Base-by-base conservation (phyloP, 1,140 invertebrate species). In the Acromyrmex heyeri region DNA sequence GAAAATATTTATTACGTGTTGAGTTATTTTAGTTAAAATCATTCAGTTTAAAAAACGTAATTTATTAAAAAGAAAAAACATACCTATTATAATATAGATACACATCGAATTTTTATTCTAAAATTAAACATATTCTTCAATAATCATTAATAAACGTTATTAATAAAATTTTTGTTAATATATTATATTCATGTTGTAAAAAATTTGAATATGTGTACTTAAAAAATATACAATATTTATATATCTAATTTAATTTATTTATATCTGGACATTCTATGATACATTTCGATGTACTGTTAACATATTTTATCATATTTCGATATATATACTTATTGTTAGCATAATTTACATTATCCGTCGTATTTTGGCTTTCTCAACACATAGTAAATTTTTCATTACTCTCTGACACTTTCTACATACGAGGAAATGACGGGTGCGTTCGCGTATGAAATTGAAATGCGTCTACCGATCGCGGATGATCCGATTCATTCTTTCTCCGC, bases 301-400 rank as follows among this genome's bases (percentile, higher is more conserved):
- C 3, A 44, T 44, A 65, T 44, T 44, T 50, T 50, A 16, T 14
- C 24, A 21, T 53, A 30, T 77, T 65, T n/a, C 6, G 38, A 44
- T 44, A 10, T 44, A 10, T 44, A 44, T 44, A 44, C 38, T 10
- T 30, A 27, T 18, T 38, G 5, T 50, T 16, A 27, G 34, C 7
- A 44, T 44, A 65, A 78, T 78, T 78, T 65, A 34, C 27, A 65
- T 78, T 65, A 38, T 5, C 12, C 34, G 14, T 38, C 76, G 8
- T 70, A 70, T 70, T 81, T 50, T 27, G 44, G 16, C 27, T 50
- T 87, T 57, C 72, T 73, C 34, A 73, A 76, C 59, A 75, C 55
- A 57, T 87, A 86, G 82, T 92, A 92, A 92, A 93, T 92, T 92
- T 93, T 93, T 93, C 91, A 92, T 91, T 91, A 93, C 70, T 61